Evolutionary conservation across 2,113 vertebrate species (phyloP), one percentile per base, ranked within the genome.

Genomic region (Nestor notabilis): DNA sequence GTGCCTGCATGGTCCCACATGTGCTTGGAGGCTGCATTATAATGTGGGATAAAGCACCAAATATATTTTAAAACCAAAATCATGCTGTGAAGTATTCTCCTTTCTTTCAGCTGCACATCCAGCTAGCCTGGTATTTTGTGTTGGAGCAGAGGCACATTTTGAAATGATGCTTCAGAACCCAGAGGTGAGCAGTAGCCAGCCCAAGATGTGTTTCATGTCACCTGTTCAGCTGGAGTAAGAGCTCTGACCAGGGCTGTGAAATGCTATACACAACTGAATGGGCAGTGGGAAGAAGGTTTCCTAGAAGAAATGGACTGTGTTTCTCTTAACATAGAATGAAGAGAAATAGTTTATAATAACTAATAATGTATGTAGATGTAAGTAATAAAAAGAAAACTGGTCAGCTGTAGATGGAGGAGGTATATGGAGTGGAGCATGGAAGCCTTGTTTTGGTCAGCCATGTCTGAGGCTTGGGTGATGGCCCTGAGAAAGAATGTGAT

Each of bases 21-120:
- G 8, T 2, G 2, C 1, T 1, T 77, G 31, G 58, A 58, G 8
- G 18, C 49, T 33, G n/a, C 1, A 0, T 58, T 70, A 52, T n/a
- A n/a, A n/a, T n/a, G n/a, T n/a, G 55, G 70, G 50, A 74, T 37
- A 37, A 17, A 37, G 20, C 2, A 1, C 27, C 33, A 56, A 55
- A 33, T 39, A 63, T 33, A 33, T 31, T 79, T 46, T 43, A 61
- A 69, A 74, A 56, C 33, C 37, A 25, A 37, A 52, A 11, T 65
- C 3, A 2, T 27, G 1, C 6, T 76, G 35, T 31, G 3, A 83
- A 49, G 31, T 28, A 17, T 65, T 77, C 25, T 47, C 18, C 13
- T 49, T 70, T 47, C 29, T 50, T 90, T 69, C 28, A 6, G 3
- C 52, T 71, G 46, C 50, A 29, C 0, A 0, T 55, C 71, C 3